phyloP scores from a whole-genome alignment of 2,888 invertebrate species.

The Sussaba pulchella region DNA sequence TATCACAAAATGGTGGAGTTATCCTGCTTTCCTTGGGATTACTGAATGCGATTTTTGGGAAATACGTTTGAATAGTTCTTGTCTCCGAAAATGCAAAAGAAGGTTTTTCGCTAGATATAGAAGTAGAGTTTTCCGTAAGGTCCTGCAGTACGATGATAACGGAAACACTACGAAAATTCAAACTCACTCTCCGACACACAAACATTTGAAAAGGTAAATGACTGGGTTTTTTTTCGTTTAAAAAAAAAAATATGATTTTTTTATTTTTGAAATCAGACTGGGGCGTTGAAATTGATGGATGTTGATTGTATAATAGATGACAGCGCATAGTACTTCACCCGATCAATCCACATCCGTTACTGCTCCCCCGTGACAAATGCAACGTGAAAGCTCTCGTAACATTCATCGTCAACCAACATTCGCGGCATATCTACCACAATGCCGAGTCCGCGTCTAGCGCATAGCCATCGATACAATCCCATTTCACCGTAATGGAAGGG shows the following conservation, averaged over 20 bases:
- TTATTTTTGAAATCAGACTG: constrained; percentile 37
- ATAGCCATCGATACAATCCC: constrained; percentile 4
- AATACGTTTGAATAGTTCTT: too few relatives aligned
- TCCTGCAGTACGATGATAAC: background rate
- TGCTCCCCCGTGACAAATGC: constrained; percentile 47
- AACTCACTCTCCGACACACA: background rate
- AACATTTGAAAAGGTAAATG: constrained; percentile 18
- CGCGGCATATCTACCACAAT: constrained; percentile 10
- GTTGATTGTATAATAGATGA: constrained; percentile 48
- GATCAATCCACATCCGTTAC: constrained; percentile 64
- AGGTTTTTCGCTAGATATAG: too few relatives aligned
- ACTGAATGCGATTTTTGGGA: too few relatives aligned
- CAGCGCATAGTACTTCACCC: constrained; percentile 21
- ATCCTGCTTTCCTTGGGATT: too few relatives aligned
- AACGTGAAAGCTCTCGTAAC: constrained; percentile 48
- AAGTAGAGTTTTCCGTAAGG: too few relatives aligned
- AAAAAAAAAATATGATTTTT: too few relatives aligned
- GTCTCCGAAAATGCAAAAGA: too few relatives aligned
- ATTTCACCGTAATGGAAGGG: background rate
- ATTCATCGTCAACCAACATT: constrained; percentile 34
- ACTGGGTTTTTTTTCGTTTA: background rate
- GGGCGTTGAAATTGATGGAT: constrained; percentile 63
- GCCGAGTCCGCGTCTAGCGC: background rate
- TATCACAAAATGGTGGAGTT: too few relatives aligned
- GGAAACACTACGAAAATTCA: background rate